Evolutionary conservation across 2,888 invertebrate species (phyloP).

Genomic region (Syrista parreyssii): DNA sequence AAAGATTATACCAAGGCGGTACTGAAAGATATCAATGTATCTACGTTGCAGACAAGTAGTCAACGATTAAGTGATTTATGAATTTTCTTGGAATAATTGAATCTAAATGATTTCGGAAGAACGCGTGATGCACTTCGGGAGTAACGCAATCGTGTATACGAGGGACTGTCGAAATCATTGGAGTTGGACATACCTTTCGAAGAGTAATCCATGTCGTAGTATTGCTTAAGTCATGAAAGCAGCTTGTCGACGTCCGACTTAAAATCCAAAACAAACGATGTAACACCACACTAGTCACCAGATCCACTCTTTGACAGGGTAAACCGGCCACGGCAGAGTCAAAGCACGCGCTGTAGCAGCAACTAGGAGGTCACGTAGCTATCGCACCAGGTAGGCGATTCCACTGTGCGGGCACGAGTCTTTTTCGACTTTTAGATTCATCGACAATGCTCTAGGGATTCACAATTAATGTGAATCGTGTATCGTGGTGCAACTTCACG

Average conservation of each 20-base stretch:
- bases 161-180: neutral
- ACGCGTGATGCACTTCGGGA: neutral
- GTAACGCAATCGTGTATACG: neutral
- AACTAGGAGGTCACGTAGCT: neutral
- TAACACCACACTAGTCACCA: neutral
- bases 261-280: neutral
- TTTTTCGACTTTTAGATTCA: neutral
- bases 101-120: neutral
- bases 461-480: neutral
- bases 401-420: neutral
- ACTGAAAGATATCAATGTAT: neutral
- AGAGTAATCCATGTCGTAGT: slow-evolving; percentile 50
- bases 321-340: neutral
- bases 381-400: neutral
- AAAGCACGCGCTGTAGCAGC: neutral
- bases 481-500: neutral
- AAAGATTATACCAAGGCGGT: neutral
- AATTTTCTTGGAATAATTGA: neutral
- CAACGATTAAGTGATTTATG: neutral
- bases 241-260: neutral
- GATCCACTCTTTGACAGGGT: neutral
- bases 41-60: neutral
- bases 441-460: neutral
- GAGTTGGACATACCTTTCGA: slow-evolving; percentile 44
- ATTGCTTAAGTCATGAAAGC: neutral